phyloP scores from a whole-genome alignment of 2,113 vertebrate species.

The Anthoscopus minutus region DNA sequence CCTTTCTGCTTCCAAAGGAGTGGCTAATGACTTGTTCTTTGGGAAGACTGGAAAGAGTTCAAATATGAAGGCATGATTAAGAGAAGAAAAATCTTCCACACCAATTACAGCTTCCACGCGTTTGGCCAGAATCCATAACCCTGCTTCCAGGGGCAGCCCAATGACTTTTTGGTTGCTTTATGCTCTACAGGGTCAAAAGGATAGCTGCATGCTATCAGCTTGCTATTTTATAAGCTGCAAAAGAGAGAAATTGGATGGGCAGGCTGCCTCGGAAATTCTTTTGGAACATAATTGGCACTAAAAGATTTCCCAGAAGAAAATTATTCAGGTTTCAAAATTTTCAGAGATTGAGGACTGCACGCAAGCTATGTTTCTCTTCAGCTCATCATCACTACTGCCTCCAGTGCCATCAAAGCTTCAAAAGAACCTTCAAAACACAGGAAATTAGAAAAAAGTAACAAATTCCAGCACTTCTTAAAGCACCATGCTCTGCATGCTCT shows the following conservation, averaged over 20 bases:
- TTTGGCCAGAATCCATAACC: neutral
- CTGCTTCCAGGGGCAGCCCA: neutral
- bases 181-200: neutral
- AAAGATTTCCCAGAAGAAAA: neutral
- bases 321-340: neutral
- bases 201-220: neutral
- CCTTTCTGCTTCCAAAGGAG: conserved; percentile 8
- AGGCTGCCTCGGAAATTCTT: neutral
- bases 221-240: neutral
- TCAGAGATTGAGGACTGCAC: neutral
- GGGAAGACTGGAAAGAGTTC: conserved; percentile 9
- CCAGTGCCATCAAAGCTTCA: neutral
- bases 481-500: neutral
- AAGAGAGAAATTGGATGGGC: neutral
- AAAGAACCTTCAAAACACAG: neutral
- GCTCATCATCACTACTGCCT: neutral
- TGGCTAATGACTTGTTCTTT: conserved; percentile 14
- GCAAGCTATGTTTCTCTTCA: neutral
- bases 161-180: neutral
- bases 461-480: neutral
- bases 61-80: neutral
- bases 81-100: neutral
- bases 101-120: neutral
- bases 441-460: neutral
- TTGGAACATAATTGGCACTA: neutral